Conservation (phyloP, 2,888 invertebrate genomes). For the Caenorhabditis becei region DNA sequence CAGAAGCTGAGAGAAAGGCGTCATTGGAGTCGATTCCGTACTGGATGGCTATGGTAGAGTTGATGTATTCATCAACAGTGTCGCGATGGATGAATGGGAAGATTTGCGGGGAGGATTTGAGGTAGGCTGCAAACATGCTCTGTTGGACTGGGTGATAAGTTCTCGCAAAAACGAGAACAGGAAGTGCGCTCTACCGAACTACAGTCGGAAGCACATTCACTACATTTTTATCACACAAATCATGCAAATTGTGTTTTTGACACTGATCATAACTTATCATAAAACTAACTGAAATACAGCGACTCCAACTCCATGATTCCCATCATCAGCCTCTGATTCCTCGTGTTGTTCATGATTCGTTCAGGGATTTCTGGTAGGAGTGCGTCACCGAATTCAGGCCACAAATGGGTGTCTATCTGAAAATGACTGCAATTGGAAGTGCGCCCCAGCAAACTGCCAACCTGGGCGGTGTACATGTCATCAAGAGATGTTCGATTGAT, state of each 20-base stretch:
- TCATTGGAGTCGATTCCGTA: slow-evolving; percentile 29
- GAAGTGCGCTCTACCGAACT: too few relatives aligned
- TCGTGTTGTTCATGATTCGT: slow-evolving; percentile 13
- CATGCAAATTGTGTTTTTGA: slow-evolving; percentile 2
- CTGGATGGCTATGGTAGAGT: slow-evolving; percentile 31
- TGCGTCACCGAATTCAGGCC: slow-evolving; percentile 54
- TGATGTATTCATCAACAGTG: slow-evolving; percentile 55
- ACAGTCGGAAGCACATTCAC: not conserved
- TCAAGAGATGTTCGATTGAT: slow-evolving; percentile 22
- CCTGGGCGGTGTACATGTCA: slow-evolving; percentile 30
- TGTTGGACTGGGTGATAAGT: too few relatives aligned
- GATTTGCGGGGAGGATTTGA: slow-evolving; percentile 41
- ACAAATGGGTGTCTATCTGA: slow-evolving; percentile 25
- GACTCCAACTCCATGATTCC: slow-evolving; percentile 51
- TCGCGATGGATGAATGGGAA: slow-evolving; percentile 38
- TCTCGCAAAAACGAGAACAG: not conserved
- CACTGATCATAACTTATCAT: not conserved
- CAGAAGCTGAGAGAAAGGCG: slow-evolving; percentile 10
- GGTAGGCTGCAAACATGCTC: slow-evolving; percentile 36
- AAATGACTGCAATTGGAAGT: not conserved
- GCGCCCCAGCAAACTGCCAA: not conserved
- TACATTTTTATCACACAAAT: not conserved
- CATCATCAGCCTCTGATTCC: slow-evolving; percentile 32
- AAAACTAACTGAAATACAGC: slow-evolving; percentile 51
- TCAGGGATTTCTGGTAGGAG: slow-evolving; percentile 31